Evolutionary conservation across 2,113 vertebrate species (phyloP).

Genomic region (Falco punctatus): DNA sequence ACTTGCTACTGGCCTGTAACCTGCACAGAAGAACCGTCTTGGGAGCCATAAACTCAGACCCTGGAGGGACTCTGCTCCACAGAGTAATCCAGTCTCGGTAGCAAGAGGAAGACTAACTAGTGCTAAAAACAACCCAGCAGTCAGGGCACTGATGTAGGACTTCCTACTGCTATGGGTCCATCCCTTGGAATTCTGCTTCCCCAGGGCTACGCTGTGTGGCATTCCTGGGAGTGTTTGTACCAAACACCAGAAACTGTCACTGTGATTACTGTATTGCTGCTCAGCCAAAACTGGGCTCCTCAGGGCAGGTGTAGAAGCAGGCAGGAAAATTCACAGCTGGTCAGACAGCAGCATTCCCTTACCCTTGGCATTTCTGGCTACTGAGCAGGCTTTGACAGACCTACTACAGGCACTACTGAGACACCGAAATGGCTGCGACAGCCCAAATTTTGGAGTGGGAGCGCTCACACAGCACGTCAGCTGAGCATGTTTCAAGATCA

Average conservation of each 20-base stretch:
- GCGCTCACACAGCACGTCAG: fast-evolving
- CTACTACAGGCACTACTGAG: background rate
- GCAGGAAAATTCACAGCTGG: background rate
- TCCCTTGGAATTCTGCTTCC: background rate
- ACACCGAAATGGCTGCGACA: background rate
- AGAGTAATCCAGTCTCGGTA: background rate
- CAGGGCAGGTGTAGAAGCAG: background rate
- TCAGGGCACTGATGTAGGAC: background rate
- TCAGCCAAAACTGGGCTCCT: background rate
- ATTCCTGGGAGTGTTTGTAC: background rate
- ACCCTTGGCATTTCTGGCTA: background rate
- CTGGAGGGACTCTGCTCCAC: background rate
- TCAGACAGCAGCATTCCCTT: background rate
- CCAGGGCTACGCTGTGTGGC: background rate
- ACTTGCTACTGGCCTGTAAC: background rate
- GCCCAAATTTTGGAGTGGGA: background rate
- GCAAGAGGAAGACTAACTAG: background rate
- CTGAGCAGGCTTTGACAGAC: background rate
- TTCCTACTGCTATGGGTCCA: fast-evolving
- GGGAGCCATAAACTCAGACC: background rate
- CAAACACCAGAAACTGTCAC: background rate
- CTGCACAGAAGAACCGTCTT: background rate
- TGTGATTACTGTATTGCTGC: fast-evolving
- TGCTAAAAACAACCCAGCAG: background rate
- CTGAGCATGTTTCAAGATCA: background rate